Percentiles rank a stretch among this genome's conserved stretches.
phyloP scores from a whole-genome alignment of 1,140 invertebrate genomes.

The Trissolcus basalis region DNA sequence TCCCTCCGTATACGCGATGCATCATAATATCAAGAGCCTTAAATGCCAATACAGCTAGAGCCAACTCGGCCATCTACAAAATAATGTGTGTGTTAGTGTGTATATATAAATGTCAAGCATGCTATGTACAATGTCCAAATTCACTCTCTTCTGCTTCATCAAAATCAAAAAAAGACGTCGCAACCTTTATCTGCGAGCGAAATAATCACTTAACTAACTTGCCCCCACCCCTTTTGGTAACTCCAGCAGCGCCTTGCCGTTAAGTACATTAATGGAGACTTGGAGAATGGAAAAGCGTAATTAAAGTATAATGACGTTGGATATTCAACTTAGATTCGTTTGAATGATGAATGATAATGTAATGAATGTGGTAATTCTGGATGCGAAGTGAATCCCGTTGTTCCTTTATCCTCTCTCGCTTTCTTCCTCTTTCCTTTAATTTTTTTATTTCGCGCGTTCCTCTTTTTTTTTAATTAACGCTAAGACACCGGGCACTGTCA shows the following conservation, averaged over 20 bases:
- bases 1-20: conserved; percentile 50
- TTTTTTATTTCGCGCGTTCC: conserved; percentile 3
- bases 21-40: conserved; percentile 52
- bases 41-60: conserved; percentile 45
- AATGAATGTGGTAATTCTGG: conserved; percentile 39
- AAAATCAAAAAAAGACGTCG: not conserved
- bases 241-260: not conserved
- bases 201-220: conserved; percentile 13
- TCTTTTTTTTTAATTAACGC: conserved; percentile 50
- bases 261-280: conserved; percentile 9
- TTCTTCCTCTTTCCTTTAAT: not conserved
- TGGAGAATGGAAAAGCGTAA: conserved; percentile 40
- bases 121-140: no score
- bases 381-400: conserved; percentile 29
- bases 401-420: conserved; percentile 1
- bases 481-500: conserved; percentile 38
- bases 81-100: conserved; percentile 31
- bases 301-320: conserved; percentile 42
- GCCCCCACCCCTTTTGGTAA: not conserved
- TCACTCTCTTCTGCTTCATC: no score
- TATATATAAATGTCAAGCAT: no score
- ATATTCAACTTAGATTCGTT: conserved; percentile 36
- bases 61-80: conserved; percentile 24
- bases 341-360: conserved; percentile 51
- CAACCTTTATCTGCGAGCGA: no score